Evolutionary conservation across 1,140 invertebrate genomes (phyloP), one percentile per base, ranked within the genome.

Genomic region (Proctacanthus coquilletti): DNA sequence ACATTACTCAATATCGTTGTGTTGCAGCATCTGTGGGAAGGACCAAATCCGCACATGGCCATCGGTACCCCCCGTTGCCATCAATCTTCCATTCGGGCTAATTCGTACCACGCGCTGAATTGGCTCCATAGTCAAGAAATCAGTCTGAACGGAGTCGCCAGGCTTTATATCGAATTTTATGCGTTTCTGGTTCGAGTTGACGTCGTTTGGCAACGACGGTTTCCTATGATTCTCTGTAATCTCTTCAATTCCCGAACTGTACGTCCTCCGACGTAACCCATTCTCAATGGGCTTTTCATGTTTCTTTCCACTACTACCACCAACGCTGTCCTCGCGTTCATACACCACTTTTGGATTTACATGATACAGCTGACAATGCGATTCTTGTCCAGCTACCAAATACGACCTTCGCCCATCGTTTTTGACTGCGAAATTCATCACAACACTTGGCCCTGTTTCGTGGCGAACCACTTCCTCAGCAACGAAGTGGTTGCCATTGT

Each of bases 11-110:
- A 94, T 62, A 42, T 81, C 75, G 46, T 70, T 66, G 14, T 74
- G 45, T 49, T 77, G 69, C 29, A 72, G 66, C 53, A 91, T 66
- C 45, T 77, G 72, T 10, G 88, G 87, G 60, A 87, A 91, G 46
- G 76, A 73, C 92, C 92, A 98, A 3, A 94, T 51, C 44, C 89
- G 68, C 14, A 97, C 59, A 49, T 75, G 68, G 8, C 88, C 86
- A 67, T 97, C 91, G 3, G 80, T 77, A 18, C 92, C 89, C 41
- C 86, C 93, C 5, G 91, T 96, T 1, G 77, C 83, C 72, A 96
- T 77, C 1, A 85, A 48, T 48, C 75, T 78, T 10, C 80, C 75
- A 56, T 71, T 75, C 20, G 70, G 66, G 48, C 77, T 81, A 46
- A 94, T 77, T 38, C 80, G 68, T 15, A 92, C 84, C 27, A 91